phyloP scores from a whole-genome alignment of 2,888 invertebrate species.

The Galerucella pusilla region DNA sequence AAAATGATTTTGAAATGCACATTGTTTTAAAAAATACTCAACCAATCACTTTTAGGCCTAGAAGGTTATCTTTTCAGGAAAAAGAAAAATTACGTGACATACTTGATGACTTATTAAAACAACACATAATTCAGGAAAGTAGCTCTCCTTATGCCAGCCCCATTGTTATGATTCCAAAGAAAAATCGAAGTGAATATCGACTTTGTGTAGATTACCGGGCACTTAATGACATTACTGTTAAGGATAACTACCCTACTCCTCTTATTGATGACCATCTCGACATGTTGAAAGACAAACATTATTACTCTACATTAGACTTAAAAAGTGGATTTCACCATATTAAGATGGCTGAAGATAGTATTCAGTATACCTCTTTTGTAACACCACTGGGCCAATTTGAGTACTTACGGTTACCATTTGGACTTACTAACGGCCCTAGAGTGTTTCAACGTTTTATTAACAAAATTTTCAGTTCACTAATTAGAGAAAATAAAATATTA shows the following conservation, averaged over 20 bases:
- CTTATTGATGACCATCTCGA: constrained; percentile 11
- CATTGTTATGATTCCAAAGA: constrained; percentile 21
- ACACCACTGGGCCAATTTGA: constrained; percentile 14
- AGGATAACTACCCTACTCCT: neutral
- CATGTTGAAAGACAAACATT: constrained; percentile 36
- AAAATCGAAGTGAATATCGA: constrained; percentile 7
- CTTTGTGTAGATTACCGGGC: constrained; percentile 5
- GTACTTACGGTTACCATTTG: constrained; percentile 13
- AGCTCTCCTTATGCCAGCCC: too few species aligned
- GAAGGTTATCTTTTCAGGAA: too few species aligned
- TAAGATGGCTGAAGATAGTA: constrained; percentile 7
- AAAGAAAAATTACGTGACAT: too few species aligned
- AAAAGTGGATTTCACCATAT: constrained; percentile 6
- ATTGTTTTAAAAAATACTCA: too few species aligned
- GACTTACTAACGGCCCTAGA: constrained; percentile 4
- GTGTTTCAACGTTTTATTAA: constrained; percentile 6
- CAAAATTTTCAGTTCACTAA: neutral
- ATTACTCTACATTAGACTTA: neutral
- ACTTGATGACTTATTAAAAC: too few species aligned
- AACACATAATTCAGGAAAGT: too few species aligned
- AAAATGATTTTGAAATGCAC: too few species aligned
- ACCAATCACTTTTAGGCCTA: too few species aligned
- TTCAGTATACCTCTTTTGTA: constrained; percentile 17
- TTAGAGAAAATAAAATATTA: neutral
- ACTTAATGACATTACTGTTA: neutral